phyloP scores from a whole-genome alignment of 2,888 invertebrate species.

The Epiblema foenella region DNA sequence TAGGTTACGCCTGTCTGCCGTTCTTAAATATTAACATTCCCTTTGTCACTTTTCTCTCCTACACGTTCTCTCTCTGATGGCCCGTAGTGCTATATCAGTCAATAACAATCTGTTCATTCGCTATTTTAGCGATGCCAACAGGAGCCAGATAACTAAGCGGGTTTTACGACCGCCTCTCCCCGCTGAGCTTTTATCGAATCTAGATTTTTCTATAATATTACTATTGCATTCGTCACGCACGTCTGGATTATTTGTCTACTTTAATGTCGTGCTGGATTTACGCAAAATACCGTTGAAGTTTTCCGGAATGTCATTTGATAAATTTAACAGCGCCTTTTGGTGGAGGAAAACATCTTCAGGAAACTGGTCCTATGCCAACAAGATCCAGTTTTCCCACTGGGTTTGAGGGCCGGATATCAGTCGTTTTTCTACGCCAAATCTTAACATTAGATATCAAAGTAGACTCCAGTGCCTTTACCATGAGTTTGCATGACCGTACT shows the following conservation, averaged over 20 bases:
- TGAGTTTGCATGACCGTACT: no score
- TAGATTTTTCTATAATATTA: constrained; percentile 54
- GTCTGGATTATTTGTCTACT: constrained; percentile 8
- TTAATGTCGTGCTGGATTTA: neutral
- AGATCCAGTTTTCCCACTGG: no score
- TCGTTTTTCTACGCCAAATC: no score
- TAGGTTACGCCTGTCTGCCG: no score
- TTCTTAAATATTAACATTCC: neutral
- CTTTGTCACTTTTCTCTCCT: neutral
- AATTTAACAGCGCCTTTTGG: no score
- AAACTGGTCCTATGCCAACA: no score
- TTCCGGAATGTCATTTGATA: neutral
- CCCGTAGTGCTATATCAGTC: constrained; percentile 24
- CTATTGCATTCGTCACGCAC: constrained; percentile 10
- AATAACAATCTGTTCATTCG: constrained; percentile 39
- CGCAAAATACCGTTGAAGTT: neutral
- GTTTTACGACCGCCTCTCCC: constrained; percentile 68
- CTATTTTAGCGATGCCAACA: constrained; percentile 52
- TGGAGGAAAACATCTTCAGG: no score
- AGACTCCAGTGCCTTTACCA: no score
- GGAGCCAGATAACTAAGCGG: constrained; percentile 64
- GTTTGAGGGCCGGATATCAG: no score
- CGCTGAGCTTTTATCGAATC: constrained; percentile 55
- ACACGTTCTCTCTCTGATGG: constrained; percentile 6
- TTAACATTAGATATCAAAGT: no score